Evolutionary conservation across 2,113 vertebrate species (phyloP).

Genomic region (Caloenas nicobarica): DNA sequence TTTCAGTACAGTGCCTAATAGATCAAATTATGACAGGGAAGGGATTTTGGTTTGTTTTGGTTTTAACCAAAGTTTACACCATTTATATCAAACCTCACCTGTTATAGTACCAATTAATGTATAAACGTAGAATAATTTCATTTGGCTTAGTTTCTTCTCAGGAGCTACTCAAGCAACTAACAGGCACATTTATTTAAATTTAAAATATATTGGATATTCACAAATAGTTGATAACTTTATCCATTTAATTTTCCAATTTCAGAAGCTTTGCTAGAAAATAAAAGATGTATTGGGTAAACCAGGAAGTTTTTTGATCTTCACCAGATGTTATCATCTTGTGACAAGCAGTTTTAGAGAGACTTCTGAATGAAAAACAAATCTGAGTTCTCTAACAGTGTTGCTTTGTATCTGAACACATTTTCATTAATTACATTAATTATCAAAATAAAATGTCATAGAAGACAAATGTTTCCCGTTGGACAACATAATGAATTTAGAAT

Average conservation of each 20-base stretch:
- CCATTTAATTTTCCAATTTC: background rate
- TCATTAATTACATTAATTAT: background rate
- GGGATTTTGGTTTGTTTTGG: fast-evolving
- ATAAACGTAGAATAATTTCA: background rate
- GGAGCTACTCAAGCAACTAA: background rate
- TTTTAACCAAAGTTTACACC: background rate
- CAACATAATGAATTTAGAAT: background rate
- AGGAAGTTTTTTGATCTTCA: background rate
- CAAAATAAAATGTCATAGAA: background rate
- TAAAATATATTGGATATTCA: background rate
- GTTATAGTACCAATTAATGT: background rate
- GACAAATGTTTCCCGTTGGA: background rate
- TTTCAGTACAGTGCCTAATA: background rate
- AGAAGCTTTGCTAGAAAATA: background rate
- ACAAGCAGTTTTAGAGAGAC: background rate
- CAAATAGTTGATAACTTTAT: background rate
- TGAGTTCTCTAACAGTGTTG: background rate
- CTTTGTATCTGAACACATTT: background rate
- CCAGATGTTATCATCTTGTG: background rate
- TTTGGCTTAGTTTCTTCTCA: background rate
- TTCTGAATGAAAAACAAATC: background rate
- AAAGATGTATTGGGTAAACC: background rate
- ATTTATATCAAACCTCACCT: background rate
- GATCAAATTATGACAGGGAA: background rate
- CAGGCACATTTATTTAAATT: background rate